Evolutionary conservation across 2,797 vertebrate genomes (phyloP).

Genomic region (Champsocephalus esox): DNA sequence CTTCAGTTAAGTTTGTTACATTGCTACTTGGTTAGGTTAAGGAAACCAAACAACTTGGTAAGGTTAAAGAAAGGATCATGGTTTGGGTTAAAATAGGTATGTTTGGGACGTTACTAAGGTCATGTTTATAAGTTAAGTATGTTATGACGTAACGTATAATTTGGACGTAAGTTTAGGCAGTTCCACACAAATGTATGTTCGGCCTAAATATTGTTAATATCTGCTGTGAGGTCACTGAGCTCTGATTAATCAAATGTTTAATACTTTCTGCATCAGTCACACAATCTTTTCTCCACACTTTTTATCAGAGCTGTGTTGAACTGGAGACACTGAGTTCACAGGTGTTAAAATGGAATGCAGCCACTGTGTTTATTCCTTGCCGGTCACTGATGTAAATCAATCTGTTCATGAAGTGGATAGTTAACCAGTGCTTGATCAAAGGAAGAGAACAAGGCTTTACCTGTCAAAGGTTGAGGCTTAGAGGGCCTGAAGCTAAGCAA

Average conservation of each 20-base stretch:
- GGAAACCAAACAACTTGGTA: too few species aligned
- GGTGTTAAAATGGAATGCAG: slow-evolving; percentile 47
- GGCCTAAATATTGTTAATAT: slow-evolving; percentile 29
- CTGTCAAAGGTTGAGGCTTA: slow-evolving; percentile 51
- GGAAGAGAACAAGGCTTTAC: slow-evolving; percentile 40
- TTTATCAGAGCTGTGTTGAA: slow-evolving; percentile 8
- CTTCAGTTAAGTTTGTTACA: too few species aligned
- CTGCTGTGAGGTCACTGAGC: slow-evolving; percentile 16
- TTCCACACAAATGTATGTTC: neutral
- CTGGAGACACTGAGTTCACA: slow-evolving; percentile 4
- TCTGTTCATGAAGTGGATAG: slow-evolving; percentile 19
- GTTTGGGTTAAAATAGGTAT: too few species aligned
- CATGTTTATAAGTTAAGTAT: too few species aligned
- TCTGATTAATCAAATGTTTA: slow-evolving; percentile 27
- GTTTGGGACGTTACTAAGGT: neutral
- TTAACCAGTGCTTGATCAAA: slow-evolving; percentile 55
- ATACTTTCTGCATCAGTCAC: slow-evolving; percentile 18
- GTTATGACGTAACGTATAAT: too few species aligned
- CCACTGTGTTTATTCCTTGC: neutral
- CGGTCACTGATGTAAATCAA: slow-evolving; percentile 48
- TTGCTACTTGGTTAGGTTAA: too few species aligned
- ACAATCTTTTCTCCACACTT: slow-evolving; percentile 12
- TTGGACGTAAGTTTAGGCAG: too few species aligned
- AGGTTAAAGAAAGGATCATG: too few species aligned
- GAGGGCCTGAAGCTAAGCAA: slow-evolving; percentile 39